Base-by-base conservation (phyloP, 2,888 invertebrate species). In the Reticulitermes lucifugus region DNA sequence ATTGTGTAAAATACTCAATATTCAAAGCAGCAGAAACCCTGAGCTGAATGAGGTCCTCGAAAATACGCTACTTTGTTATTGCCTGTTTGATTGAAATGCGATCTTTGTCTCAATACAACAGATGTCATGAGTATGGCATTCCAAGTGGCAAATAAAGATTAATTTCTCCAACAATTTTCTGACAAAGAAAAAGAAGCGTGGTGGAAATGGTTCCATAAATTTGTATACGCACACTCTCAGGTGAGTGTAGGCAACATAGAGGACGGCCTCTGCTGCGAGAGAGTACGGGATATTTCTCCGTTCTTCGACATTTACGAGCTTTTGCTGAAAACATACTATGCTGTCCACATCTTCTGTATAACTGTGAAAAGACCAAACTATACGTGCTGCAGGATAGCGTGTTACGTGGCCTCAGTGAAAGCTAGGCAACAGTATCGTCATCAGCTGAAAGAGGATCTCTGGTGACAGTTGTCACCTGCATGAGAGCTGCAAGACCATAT, bases 301-400 rank as follows among this genome's bases (percentile, higher is more conserved):
- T 87, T 87, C 86, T 87, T 87, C 41, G 70, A 83, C 25, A 6
- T 83, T 4, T 51, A 43, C 10, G 71, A 83, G 22, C 10, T 25
- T 4, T n/a, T 71, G 65, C 65, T 71, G 46, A 71, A 41, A 51
- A 71, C 7, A 43, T 43, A 46, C 87, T 89, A 46, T 86, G 88
- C 81, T 86, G 87, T 5, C 88, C 88, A 83, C 88, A 88, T 83
- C 86, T 87, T 83, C 88, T 89, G 79, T 90, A 88, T 84, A 90
- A 90, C 82, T 88, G 90, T 0, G 89, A 90, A 84, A 90, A 90
- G 87, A 89, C 89, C 12, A 90, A 89, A 18, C 86, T 90, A 22
- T 86, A 88, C 46, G 88, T 89, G 12, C 89, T 90, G 7, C 89
- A 88, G 86, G 88, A 87, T 22, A 88, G 88, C 88, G 70, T 87